Conservation (phyloP, 1,140 invertebrate genomes). For the Heliconius hewitsoni region DNA sequence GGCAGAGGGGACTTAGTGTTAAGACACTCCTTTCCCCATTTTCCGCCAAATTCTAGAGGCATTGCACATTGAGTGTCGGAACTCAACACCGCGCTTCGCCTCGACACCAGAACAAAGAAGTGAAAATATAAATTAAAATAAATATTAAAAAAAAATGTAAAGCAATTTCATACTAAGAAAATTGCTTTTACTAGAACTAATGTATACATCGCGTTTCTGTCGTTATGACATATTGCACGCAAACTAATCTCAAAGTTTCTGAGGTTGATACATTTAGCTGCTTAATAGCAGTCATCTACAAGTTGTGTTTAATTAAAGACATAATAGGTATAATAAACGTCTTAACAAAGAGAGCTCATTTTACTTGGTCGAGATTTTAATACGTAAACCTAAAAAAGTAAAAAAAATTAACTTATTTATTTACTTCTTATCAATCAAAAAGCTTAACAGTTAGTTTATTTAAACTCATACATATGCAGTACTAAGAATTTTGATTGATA, state of each 20-base stretch:
- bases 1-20: too few relatives aligned
- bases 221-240: conserved; percentile 12
- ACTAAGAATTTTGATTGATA: neutral
- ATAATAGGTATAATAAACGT: neutral
- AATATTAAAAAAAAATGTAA: neutral
- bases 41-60: too few relatives aligned
- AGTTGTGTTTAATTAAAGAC: neutral
- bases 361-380: neutral
- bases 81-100: too few relatives aligned
- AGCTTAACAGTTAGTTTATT: too few relatives aligned
- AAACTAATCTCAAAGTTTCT: conserved; percentile 9
- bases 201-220: neutral
- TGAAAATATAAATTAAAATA: too few relatives aligned
- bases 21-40: too few relatives aligned
- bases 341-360: neutral
- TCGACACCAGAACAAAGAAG: too few relatives aligned
- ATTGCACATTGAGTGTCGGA: too few relatives aligned
- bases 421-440: too few relatives aligned
- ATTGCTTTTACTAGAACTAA: neutral
- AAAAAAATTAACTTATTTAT: too few relatives aligned
- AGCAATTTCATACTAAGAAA: neutral
- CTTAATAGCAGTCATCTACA: conserved; percentile 1
- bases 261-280: neutral
- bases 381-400: too few relatives aligned
- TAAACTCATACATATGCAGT: too few relatives aligned